Evolutionary conservation across 2,113 vertebrate species (phyloP).

Genomic region (Nestor notabilis): DNA sequence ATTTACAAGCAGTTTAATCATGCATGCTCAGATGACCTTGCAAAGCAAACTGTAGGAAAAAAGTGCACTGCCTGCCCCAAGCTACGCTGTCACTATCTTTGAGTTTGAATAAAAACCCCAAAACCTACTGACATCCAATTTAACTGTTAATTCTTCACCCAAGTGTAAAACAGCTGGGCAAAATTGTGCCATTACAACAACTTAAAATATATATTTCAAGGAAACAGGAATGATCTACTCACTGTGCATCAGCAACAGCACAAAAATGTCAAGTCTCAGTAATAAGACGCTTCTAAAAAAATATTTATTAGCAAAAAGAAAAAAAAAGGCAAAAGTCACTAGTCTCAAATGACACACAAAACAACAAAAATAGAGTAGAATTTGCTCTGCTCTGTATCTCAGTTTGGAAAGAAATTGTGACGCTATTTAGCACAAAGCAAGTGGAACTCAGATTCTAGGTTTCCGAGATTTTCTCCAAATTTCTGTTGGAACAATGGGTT

Average conservation of each 20-base stretch:
- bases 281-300: neutral
- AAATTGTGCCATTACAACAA: neutral
- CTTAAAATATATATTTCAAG: neutral
- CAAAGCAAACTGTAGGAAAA: neutral
- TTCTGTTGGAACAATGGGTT: neutral
- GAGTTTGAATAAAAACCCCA: neutral
- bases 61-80: neutral
- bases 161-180: neutral
- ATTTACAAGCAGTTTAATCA: neutral
- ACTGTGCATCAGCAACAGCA: neutral
- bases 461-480: neutral
- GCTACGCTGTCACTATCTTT: neutral
- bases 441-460: neutral
- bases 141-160: neutral
- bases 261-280: neutral
- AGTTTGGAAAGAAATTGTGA: neutral
- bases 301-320: no score
- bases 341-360: neutral
- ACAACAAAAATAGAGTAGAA: neutral
- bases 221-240: neutral
- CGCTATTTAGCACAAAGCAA: neutral
- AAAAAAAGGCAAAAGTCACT: neutral
- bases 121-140: neutral
- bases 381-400: neutral
- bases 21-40: neutral